A percentile compares a stretch with the other conserved stretches of the same genome.
Evolutionary conservation across 2,113 vertebrate species (phyloP).

Genomic region (Embiotoca jacksoni): DNA sequence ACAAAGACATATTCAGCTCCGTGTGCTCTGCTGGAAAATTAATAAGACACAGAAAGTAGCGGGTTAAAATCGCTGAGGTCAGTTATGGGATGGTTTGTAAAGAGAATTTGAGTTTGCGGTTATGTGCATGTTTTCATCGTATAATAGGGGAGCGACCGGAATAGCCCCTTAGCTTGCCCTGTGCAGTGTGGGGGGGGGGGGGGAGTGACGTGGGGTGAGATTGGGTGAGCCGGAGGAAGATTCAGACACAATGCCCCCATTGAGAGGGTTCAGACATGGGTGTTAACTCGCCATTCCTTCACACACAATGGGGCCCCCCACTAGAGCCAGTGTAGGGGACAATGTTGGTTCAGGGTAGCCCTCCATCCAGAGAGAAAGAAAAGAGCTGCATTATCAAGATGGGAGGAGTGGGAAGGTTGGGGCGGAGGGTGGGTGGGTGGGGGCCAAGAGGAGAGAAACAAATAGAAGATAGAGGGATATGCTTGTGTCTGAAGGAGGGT

Average conservation of each 20-base stretch:
- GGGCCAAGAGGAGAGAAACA: conserved; percentile 11
- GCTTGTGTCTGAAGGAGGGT: conserved; percentile 59
- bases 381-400: conserved; percentile 77
- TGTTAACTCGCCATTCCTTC: conserved; percentile 85
- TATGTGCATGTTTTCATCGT: conserved; percentile 62
- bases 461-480: conserved; percentile 62
- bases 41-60: conserved; percentile 37
- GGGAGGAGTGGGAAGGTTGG: conserved; percentile 47
- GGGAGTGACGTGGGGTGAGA: conserved; percentile 56
- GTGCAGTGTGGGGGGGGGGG: conserved; percentile 43
- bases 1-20: conserved; percentile 40
- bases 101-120: conserved; percentile 44
- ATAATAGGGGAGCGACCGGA: conserved; percentile 39
- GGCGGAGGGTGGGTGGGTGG: conserved; percentile 25
- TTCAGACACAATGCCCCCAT: conserved; percentile 87
- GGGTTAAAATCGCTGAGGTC: conserved; percentile 28
- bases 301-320: conserved; percentile 86
- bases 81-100: conserved; percentile 44
- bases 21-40: conserved; percentile 50
- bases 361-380: conserved; percentile 78
- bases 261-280: conserved; percentile 84
- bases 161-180: conserved; percentile 55
- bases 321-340: conserved; percentile 77
- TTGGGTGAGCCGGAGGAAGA: conserved; percentile 77
- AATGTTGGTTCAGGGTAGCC: conserved; percentile 85